Evolutionary conservation across 2,797 vertebrate genomes (phyloP).

Genomic region (Meda fulgida): DNA sequence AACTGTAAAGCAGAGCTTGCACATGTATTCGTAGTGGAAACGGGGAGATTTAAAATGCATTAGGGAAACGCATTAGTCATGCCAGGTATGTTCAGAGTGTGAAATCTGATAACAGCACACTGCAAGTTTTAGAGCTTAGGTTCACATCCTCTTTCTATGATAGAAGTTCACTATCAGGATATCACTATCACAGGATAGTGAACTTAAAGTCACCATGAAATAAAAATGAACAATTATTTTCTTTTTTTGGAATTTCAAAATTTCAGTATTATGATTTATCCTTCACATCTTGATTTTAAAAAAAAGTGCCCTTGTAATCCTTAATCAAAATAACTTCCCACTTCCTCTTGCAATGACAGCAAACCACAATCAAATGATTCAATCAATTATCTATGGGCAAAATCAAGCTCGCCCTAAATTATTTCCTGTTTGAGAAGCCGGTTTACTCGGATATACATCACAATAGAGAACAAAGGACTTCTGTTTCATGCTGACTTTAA

Average conservation of each 20-base stretch:
- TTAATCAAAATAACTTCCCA: not conserved
- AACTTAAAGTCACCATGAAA: not conserved
- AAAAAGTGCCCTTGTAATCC: not conserved
- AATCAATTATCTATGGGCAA: not conserved
- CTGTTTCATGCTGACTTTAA: no score
- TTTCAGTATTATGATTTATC: not conserved
- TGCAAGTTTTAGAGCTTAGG: not conserved
- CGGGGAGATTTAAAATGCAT: not conserved
- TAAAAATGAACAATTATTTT: not conserved
- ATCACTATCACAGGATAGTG: not conserved
- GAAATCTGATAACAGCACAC: not conserved
- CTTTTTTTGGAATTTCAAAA: not conserved
- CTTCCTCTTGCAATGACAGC: not conserved
- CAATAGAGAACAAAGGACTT: no score
- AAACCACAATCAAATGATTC: not conserved
- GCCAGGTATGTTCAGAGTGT: not conserved
- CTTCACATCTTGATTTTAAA: not conserved
- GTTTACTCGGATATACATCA: not conserved
- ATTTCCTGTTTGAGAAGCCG: not conserved
- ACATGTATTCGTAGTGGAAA: not conserved
- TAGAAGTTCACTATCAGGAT: constrained; percentile 13
- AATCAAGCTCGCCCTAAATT: not conserved
- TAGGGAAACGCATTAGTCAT: not conserved
- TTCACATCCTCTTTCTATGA: constrained; percentile 10
- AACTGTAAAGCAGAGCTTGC: not conserved